phyloP scores from a whole-genome alignment of 2,797 vertebrate species.

The Anguilla megastoma region DNA sequence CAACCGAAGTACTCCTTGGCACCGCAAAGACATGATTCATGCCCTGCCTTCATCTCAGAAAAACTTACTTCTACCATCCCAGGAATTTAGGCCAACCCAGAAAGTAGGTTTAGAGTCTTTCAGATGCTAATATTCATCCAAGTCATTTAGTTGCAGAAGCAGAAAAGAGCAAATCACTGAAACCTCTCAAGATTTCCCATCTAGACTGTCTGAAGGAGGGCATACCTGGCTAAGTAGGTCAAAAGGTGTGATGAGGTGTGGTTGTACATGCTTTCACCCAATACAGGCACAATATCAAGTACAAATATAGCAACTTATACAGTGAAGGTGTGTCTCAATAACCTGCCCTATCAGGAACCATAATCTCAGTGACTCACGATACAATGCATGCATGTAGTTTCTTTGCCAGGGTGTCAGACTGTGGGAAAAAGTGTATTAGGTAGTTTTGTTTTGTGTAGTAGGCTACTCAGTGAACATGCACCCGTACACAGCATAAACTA shows the following conservation, averaged over 20 bases:
- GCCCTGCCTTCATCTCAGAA: too few relatives aligned
- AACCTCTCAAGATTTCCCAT: neutral
- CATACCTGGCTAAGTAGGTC: too few relatives aligned
- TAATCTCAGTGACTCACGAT: neutral
- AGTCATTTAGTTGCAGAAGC: neutral
- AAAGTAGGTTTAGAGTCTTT: neutral
- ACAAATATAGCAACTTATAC: neutral
- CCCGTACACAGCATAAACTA: neutral
- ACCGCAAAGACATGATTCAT: constrained; percentile 1
- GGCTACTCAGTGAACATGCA: neutral
- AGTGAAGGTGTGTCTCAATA: neutral
- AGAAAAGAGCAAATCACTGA: neutral
- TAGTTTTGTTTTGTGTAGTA: neutral
- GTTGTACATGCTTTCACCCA: neutral
- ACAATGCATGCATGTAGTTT: neutral
- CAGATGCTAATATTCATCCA: neutral
- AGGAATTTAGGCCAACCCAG: neutral
- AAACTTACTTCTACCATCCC: too few relatives aligned
- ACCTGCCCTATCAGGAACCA: neutral
- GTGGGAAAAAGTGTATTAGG: neutral
- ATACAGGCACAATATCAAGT: neutral
- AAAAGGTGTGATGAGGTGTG: constrained; percentile 3
- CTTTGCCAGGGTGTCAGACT: neutral
- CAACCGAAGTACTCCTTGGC: neutral
- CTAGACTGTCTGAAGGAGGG: neutral